Conservation (phyloP, 2,113 vertebrate species). For the Microcebus murinus region DNA sequence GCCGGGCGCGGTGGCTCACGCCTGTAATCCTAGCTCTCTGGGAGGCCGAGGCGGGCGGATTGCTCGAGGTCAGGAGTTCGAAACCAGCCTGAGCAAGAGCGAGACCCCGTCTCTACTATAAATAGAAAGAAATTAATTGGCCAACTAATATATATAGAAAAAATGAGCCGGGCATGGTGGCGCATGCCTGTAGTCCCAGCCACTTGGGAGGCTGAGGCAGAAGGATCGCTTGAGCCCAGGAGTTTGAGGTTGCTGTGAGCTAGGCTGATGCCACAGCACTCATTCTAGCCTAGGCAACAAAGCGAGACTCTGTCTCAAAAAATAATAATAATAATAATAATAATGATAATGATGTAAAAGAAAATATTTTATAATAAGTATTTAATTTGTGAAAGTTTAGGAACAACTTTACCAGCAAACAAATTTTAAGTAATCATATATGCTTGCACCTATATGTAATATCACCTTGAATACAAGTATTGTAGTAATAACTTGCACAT, state of each 20-base stretch:
- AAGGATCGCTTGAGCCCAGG: neutral
- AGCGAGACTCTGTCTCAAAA: neutral
- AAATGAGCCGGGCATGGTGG: too few species aligned
- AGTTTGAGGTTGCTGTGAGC: neutral
- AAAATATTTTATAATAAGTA: neutral
- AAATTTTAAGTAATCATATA: neutral
- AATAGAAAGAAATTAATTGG: too few species aligned
- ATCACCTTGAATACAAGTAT: neutral
- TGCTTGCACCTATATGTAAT: neutral
- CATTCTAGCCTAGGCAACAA: neutral
- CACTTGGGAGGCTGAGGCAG: neutral
- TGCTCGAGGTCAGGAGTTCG: too few species aligned
- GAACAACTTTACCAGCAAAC: neutral
- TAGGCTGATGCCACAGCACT: neutral
- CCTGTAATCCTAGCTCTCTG: too few species aligned
- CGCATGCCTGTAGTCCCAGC: neutral
- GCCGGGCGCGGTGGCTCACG: too few species aligned
- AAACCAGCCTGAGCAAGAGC: too few species aligned
- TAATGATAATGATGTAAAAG: neutral
- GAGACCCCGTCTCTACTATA: too few species aligned
- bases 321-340: neutral
- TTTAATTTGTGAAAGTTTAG: neutral
- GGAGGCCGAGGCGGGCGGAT: too few species aligned
- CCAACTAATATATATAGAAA: too few species aligned
- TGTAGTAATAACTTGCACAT: neutral